phyloP scores from a whole-genome alignment of 2,888 invertebrate genomes.

The Zygogramma bicolorata region DNA sequence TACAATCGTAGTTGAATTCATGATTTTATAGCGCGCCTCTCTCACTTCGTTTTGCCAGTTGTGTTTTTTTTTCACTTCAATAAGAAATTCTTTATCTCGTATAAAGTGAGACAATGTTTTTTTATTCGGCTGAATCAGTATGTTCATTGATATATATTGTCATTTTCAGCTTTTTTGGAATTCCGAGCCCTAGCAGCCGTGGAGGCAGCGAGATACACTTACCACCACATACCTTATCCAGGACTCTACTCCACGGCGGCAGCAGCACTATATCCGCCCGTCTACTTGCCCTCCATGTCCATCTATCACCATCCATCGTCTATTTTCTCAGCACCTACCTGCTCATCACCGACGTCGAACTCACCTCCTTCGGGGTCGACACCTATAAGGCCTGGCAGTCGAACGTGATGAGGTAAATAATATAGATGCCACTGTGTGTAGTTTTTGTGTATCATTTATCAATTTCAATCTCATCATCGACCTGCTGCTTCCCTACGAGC shows the following conservation, averaged over 20 bases:
- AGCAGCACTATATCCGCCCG: constrained; percentile 58
- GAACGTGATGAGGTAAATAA: constrained; percentile 57
- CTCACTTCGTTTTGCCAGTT: no score
- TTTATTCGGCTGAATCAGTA: no score
- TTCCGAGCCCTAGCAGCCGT: constrained; percentile 59
- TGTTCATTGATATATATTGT: constrained; percentile 12
- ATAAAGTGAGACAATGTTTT: no score
- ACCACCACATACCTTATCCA: constrained; percentile 54
- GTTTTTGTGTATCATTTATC: background rate
- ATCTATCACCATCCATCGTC: constrained; percentile 54
- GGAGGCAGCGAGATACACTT: constrained; percentile 56
- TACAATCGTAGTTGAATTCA: no score
- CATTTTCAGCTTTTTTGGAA: constrained; percentile 59
- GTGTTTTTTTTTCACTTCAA: no score
- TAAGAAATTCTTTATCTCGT: no score
- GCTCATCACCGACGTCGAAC: constrained; percentile 36
- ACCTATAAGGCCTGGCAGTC: constrained; percentile 50
- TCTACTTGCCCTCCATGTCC: constrained; percentile 58
- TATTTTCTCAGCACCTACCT: constrained; percentile 52
- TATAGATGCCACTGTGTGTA: background rate
- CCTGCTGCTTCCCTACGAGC: no score
- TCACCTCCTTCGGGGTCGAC: constrained; percentile 35
- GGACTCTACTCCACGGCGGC: constrained; percentile 50
- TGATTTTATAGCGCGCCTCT: no score
- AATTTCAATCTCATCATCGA: background rate